Evolutionary conservation across 1,140 invertebrate genomes (phyloP), one percentile per base, ranked within the genome.

Genomic region (Aphelenchoides besseyi): DNA sequence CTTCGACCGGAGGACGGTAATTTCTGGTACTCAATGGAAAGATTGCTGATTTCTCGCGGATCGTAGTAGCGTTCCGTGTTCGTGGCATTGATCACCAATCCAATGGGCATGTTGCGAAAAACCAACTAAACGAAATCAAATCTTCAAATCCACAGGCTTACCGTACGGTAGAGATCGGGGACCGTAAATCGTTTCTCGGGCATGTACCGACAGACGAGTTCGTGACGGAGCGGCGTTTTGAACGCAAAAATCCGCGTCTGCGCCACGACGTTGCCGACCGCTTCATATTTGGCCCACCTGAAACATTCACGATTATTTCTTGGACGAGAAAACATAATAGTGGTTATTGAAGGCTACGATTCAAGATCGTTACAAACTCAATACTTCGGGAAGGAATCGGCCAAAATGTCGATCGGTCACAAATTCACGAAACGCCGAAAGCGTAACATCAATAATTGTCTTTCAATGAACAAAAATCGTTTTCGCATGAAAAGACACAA

Each of bases 181-280:
- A 80, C 71, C 33, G 72, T 80, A 66, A 82, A 82, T 28, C 72
- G 68, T 74, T 82, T 12, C 73, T 61, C 16, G 85, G 84, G 64
- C 86, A 86, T 76, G 88, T 89, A 76, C 87, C 88, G 63, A n/a
- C 26, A 71, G 26, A 48, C 61, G 28, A 89, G 88, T 84, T 91
- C 90, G 85, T 88, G 84, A 78, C 86, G 87, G 12, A 92, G 83
- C n/a, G 91, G 91, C 53, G 91, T 91, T 87, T 92, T 92, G 80
- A 91, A 91, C 32, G 90, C 88, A 74, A 92, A 87, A 66, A 92
- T 89, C 71, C 89, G 88, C 9, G 90, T 91, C 1, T 89, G 89
- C 35, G 87, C 85, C 68, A 92, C 88, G 2, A 88, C 85, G 28
- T 87, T 80, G 0, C 91, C 91, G 77, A 88, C 88, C 2, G 90